Percentiles rank a stretch among this genome's conserved stretches.
These are phyloP conservation scores for Heterotis niloticus DNA, from an alignment of 2,113 vertebrate genomes.

Conservation along the genomic window DNA sequence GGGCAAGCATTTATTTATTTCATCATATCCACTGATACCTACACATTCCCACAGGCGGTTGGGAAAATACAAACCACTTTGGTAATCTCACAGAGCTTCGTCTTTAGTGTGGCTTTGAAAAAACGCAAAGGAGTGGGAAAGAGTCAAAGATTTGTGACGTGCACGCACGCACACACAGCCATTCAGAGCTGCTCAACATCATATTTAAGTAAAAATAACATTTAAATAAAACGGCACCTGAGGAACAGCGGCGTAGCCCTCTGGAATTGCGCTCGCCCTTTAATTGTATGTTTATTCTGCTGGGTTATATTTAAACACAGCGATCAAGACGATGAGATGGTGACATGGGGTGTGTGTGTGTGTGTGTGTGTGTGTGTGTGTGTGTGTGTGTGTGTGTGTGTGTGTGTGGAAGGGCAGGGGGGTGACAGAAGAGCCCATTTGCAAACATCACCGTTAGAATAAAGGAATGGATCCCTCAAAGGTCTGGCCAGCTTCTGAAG, in stretches of 20 bases:
- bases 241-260: neutral
- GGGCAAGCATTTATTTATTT: neutral
- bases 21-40: neutral
- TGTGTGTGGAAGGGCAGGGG: too few relatives aligned
- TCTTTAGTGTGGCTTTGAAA: neutral
- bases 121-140: neutral
- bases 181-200: neutral
- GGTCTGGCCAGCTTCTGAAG: neutral
- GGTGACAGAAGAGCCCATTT: neutral
- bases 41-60: neutral
- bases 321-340: conserved; percentile 2
- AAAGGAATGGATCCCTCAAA: conserved; percentile 1
- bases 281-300: conserved; percentile 27
- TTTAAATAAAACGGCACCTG: neutral
- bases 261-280: neutral
- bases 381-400: too few relatives aligned
- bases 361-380: too few relatives aligned
- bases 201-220: neutral
- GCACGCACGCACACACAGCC: neutral
- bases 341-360: neutral
- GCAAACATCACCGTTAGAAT: neutral
- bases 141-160: neutral
- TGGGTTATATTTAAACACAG: conserved; percentile 18
- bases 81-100: neutral
- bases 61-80: neutral